These are phyloP conservation scores for Pollicipes pollicipes DNA, from an alignment of 1,140 invertebrate species.

Conservation along the genomic window DNA sequence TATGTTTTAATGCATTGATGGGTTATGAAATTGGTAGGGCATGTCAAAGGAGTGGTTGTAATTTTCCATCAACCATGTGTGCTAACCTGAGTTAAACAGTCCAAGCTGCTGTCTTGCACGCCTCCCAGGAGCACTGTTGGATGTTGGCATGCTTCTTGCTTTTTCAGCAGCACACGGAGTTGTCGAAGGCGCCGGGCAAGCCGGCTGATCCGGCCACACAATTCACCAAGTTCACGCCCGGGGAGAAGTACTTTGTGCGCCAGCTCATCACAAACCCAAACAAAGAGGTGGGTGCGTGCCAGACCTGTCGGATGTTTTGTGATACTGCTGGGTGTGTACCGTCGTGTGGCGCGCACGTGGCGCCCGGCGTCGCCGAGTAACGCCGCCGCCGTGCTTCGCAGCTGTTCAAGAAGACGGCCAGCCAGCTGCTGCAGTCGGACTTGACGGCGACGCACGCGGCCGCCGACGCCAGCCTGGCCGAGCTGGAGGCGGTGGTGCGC, in stretches of 20 bases:
- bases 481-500: slow-evolving; percentile 43
- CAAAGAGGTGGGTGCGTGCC: slow-evolving; percentile 40
- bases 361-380: too few relatives aligned
- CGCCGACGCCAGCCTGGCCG: slow-evolving; percentile 9
- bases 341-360: too few relatives aligned
- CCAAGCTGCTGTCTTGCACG: too few relatives aligned
- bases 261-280: slow-evolving; percentile 38
- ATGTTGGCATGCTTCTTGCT: too few relatives aligned
- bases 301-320: too few relatives aligned
- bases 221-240: slow-evolving; percentile 33
- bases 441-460: neutral
- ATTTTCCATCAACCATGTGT: too few relatives aligned
- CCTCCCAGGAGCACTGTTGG: too few relatives aligned
- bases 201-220: slow-evolving; percentile 19
- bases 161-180: neutral
- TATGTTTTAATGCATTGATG: too few relatives aligned
- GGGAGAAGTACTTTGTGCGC: slow-evolving; percentile 39
- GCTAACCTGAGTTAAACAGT: too few relatives aligned
- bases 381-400: neutral
- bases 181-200: neutral
- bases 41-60: too few relatives aligned
- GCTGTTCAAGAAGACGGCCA: neutral
- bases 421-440: neutral
- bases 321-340: too few relatives aligned
- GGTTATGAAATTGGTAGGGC: too few relatives aligned